Evolutionary conservation across 2,113 vertebrate genomes (phyloP).

Genomic region (Eretmochelys imbricata): DNA sequence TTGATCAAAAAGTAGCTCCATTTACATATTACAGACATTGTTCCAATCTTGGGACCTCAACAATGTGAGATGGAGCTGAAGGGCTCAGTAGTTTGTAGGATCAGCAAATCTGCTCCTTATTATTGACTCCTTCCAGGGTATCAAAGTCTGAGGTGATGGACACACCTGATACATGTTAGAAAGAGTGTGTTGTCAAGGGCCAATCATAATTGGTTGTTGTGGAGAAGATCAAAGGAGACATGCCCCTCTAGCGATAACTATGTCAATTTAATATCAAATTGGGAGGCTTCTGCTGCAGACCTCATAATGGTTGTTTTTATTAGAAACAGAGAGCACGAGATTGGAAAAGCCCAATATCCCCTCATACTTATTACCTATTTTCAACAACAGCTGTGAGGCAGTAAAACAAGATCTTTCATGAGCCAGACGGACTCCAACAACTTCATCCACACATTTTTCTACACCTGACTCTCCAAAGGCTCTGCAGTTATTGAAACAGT

Average conservation of each 20-base stretch:
- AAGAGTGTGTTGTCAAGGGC: not conserved
- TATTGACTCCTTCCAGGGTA: not conserved
- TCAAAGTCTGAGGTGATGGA: not conserved
- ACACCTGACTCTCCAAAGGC: not conserved
- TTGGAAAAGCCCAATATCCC: not conserved
- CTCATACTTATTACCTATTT: not conserved
- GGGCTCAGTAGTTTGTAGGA: not conserved
- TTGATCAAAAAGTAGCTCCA: not conserved
- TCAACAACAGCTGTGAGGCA: not conserved
- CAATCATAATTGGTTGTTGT: not conserved
- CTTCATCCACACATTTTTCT: not conserved
- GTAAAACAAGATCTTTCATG: rapidly evolving
- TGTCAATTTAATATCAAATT: not conserved
- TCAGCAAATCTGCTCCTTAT: not conserved
- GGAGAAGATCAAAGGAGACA: not conserved
- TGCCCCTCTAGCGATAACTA: not conserved
- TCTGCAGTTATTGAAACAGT: not conserved
- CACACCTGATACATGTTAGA: not conserved
- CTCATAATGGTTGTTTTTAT: not conserved
- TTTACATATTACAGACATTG: not conserved
- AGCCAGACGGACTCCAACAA: not conserved
- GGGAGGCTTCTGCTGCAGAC: constrained; percentile 4
- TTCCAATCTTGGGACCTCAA: not conserved
- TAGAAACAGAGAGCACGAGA: not conserved
- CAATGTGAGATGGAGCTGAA: not conserved